Evolutionary conservation across 2,797 vertebrate species (phyloP).

Genomic region (Halcyon leucocephala): DNA sequence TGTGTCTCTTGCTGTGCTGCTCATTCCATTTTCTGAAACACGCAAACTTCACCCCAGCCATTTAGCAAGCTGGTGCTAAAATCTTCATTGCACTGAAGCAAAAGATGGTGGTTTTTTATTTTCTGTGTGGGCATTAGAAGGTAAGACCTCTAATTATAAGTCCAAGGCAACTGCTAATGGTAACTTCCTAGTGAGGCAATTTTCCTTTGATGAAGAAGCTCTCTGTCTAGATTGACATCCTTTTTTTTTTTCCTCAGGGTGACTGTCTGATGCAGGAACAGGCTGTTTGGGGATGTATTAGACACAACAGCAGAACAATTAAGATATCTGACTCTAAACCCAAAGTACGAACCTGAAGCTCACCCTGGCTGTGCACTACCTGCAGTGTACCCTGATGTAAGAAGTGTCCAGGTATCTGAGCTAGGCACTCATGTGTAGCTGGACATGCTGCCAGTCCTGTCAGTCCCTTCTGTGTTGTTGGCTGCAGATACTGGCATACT

Average conservation of each 20-base stretch:
- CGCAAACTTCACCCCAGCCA: background rate
- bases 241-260: background rate
- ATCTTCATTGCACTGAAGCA: background rate
- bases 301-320: background rate
- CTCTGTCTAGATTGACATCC: background rate
- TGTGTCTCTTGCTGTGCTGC: background rate
- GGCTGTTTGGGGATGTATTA: background rate
- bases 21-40: background rate
- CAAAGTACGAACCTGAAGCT: background rate
- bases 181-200: background rate
- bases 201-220: background rate
- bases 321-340: background rate
- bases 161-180: background rate
- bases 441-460: background rate
- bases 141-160: background rate
- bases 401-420: background rate
- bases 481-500: background rate
- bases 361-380: background rate
- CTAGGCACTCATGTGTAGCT: background rate
- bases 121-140: background rate
- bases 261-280: background rate
- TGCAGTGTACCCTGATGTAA: background rate
- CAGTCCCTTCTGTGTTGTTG: background rate
- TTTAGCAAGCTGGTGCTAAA: background rate
- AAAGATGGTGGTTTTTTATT: background rate